Evolutionary conservation across 2,888 invertebrate species (phyloP).

Genomic region (Euproctis similis): DNA sequence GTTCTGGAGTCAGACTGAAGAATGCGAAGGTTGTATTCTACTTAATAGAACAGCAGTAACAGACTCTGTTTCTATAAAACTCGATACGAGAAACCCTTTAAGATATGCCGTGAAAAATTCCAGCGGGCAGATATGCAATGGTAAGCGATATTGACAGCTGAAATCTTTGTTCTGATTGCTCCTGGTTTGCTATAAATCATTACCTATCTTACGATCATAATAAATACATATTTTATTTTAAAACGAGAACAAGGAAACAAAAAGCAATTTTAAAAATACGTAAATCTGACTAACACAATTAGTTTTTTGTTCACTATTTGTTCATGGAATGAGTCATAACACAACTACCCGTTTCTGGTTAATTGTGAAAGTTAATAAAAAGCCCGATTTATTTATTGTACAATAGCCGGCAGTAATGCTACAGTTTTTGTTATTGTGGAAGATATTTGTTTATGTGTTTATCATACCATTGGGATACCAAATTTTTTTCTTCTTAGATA

Average conservation of each 20-base stretch:
- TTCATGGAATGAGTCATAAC: conserved; percentile 16
- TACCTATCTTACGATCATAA: background rate
- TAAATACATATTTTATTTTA: no score
- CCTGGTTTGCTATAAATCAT: conserved; percentile 12
- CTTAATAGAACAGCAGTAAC: conserved; percentile 32
- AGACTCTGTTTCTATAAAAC: conserved; percentile 31
- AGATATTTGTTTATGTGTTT: no score
- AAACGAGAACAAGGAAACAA: no score
- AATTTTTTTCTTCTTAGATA: no score
- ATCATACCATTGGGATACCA: no score
- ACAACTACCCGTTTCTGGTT: conserved; percentile 19
- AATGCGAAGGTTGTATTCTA: conserved; percentile 58
- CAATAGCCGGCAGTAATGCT: no score
- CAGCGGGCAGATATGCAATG: conserved; percentile 51
- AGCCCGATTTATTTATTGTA: conserved; percentile 1
- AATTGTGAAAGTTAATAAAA: conserved; percentile 17
- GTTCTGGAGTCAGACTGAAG: conserved; percentile 64
- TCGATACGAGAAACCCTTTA: conserved; percentile 52
- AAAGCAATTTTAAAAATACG: no score
- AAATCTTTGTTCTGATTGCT: conserved; percentile 11
- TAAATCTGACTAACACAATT: no score
- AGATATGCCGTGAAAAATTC: conserved; percentile 41
- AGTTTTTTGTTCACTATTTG: no score
- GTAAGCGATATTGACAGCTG: no score
- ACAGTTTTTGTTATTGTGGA: no score